phyloP scores from a whole-genome alignment of 2,797 vertebrate genomes.

The Thalassophryne amazonica region DNA sequence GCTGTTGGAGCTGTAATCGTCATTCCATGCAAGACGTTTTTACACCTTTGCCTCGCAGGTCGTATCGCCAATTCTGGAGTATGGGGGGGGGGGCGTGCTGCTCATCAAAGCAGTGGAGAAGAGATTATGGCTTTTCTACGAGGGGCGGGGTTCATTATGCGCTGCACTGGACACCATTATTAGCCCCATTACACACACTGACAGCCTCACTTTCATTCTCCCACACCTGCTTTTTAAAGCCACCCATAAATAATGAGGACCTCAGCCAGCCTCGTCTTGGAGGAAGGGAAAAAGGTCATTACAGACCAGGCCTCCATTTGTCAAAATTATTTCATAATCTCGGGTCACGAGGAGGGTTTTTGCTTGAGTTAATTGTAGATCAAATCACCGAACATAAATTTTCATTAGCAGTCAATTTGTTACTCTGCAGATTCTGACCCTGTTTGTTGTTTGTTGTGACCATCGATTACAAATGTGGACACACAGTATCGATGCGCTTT shows the following conservation, averaged over 20 bases:
- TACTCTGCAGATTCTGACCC: slow-evolving; percentile 51
- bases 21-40: slow-evolving; percentile 26
- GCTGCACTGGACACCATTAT: slow-evolving; percentile 75
- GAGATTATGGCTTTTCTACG: slow-evolving; percentile 52
- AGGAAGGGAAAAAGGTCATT: slow-evolving; percentile 76
- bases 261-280: slow-evolving; percentile 44
- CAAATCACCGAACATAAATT: slow-evolving; percentile 73
- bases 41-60: slow-evolving; percentile 13
- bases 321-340: slow-evolving; percentile 83
- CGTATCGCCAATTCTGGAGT: slow-evolving; percentile 22
- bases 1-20: slow-evolving; percentile 44
- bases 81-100: slow-evolving; percentile 25
- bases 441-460: slow-evolving; percentile 40
- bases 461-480: slow-evolving; percentile 8
- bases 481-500: not conserved
- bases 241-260: slow-evolving; percentile 77
- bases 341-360: slow-evolving; percentile 69
- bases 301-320: slow-evolving; percentile 70
- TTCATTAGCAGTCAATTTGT: slow-evolving; percentile 72
- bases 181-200: slow-evolving; percentile 82
- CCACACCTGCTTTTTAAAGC: slow-evolving; percentile 80
- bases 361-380: slow-evolving; percentile 77
- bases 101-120: slow-evolving; percentile 37
- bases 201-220: slow-evolving; percentile 80
- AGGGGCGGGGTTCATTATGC: slow-evolving; percentile 76